Conservation (phyloP, 2,888 invertebrate species). For the Tetrapedia diversipes region DNA sequence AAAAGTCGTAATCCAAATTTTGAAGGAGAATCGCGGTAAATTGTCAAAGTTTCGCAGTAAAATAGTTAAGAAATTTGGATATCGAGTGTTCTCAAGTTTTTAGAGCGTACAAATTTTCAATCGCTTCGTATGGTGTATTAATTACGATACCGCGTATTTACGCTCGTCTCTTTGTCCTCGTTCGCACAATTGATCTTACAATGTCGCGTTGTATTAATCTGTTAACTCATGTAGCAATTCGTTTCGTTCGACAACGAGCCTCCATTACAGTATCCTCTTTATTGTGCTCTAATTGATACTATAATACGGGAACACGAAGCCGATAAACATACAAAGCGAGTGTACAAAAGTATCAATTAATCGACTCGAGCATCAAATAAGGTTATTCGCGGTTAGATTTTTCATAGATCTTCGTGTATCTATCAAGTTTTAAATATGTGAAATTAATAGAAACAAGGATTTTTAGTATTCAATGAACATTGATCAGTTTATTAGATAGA, state of each 20-base stretch:
- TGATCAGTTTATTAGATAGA: too few species aligned
- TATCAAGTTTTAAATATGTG: too few species aligned
- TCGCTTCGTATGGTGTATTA: not conserved
- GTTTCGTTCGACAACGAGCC: conserved; percentile 11
- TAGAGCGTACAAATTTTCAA: not conserved
- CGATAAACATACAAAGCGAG: too few species aligned
- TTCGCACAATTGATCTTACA: conserved; percentile 26
- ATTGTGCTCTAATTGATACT: not conserved
- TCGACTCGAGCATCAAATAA: too few species aligned
- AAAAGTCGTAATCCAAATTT: too few species aligned
- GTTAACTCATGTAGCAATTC: conserved; percentile 32
- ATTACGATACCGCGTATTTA: not conserved
- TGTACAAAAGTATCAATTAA: too few species aligned
- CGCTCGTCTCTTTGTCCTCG: conserved; percentile 9
- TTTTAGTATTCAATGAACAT: too few species aligned
- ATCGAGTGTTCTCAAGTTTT: not conserved
- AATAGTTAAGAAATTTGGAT: not conserved
- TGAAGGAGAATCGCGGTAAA: too few species aligned
- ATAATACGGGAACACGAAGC: not conserved
- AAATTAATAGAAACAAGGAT: too few species aligned
- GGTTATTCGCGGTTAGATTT: too few species aligned
- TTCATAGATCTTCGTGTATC: too few species aligned
- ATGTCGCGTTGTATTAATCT: conserved; percentile 20
- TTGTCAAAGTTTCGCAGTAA: too few species aligned
- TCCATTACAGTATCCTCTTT: not conserved